A percentile compares a stretch with the other conserved stretches of the same genome.
phyloP scores from a whole-genome alignment of 2,888 invertebrate genomes.

The Galerucella pusilla region DNA sequence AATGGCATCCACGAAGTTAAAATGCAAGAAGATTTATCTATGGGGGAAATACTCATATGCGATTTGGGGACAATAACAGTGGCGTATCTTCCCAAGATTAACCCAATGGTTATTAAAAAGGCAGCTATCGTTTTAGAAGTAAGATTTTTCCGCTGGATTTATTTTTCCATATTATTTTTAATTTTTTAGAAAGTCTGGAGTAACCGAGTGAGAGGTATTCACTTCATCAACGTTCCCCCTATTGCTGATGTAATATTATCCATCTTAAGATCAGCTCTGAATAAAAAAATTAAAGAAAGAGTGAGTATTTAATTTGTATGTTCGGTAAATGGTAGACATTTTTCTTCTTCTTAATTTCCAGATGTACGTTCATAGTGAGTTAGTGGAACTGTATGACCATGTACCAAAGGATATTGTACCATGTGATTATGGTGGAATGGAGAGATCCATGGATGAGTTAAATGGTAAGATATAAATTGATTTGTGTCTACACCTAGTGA shows the following conservation, averaged over 20 bases:
- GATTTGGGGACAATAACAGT: conserved; percentile 23
- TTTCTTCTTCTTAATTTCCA: neutral
- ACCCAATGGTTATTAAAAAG: conserved; percentile 28
- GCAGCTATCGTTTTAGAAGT: conserved; percentile 27
- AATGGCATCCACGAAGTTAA: conserved; percentile 26
- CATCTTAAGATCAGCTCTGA: conserved; percentile 15
- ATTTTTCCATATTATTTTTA: neutral
- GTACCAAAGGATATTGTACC: conserved; percentile 23
- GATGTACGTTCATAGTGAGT: conserved; percentile 11
- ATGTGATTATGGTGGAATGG: conserved; percentile 28
- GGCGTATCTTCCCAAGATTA: conserved; percentile 10
- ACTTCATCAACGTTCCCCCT: conserved; percentile 18
- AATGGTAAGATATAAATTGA: neutral
- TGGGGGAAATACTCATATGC: conserved; percentile 19
- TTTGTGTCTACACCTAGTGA: too few species aligned
- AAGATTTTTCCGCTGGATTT: conserved; percentile 2
- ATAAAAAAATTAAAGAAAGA: conserved; percentile 27
- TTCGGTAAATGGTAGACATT: too few species aligned
- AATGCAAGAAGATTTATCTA: conserved; percentile 25
- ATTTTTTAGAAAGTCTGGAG: conserved; percentile 27
- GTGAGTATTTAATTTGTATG: conserved; percentile 2
- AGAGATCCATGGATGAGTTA: conserved; percentile 13
- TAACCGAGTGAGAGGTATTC: conserved; percentile 18
- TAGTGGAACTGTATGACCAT: conserved; percentile 6
- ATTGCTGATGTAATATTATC: conserved; percentile 12